phyloP scores from a whole-genome alignment of 2,888 invertebrate species.

The Choristoneura rosaceana region DNA sequence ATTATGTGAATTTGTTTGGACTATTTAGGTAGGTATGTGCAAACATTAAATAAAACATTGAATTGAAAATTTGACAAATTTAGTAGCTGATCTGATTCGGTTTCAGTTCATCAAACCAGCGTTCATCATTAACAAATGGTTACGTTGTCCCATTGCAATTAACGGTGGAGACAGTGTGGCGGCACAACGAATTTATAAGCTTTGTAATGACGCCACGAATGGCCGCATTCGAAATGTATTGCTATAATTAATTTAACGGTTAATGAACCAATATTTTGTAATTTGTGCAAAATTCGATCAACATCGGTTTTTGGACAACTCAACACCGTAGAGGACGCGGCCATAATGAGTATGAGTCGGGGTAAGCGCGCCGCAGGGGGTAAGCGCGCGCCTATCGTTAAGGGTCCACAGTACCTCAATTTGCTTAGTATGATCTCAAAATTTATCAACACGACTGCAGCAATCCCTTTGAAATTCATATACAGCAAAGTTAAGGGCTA shows the following conservation, averaged over 20 bases:
- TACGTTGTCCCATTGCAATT: constrained; percentile 53
- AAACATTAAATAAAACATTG: constrained; percentile 3
- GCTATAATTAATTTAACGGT: constrained; percentile 20
- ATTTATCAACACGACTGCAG: too few relatives aligned
- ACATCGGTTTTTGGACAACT: constrained; percentile 2
- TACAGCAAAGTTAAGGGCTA: too few relatives aligned
- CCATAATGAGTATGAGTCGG: too few relatives aligned
- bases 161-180: constrained; percentile 47
- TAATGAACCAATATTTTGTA: constrained; percentile 4
- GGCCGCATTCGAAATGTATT: constrained; percentile 44
- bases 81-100: constrained; percentile 9
- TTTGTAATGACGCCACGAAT: constrained; percentile 48
- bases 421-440: too few relatives aligned
- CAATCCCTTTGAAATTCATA: too few relatives aligned
- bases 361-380: too few relatives aligned
- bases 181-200: constrained; percentile 51
- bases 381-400: too few relatives aligned
- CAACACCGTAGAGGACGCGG: neutral
- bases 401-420: too few relatives aligned
- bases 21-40: neutral
- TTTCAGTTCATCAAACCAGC: constrained; percentile 25
- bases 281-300: neutral
- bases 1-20: neutral
- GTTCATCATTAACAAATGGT: constrained; percentile 48
- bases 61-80: constrained; percentile 1